These are phyloP conservation scores for Vidua macroura DNA, from an alignment of 2,113 vertebrate species.

Conservation along the genomic window DNA sequence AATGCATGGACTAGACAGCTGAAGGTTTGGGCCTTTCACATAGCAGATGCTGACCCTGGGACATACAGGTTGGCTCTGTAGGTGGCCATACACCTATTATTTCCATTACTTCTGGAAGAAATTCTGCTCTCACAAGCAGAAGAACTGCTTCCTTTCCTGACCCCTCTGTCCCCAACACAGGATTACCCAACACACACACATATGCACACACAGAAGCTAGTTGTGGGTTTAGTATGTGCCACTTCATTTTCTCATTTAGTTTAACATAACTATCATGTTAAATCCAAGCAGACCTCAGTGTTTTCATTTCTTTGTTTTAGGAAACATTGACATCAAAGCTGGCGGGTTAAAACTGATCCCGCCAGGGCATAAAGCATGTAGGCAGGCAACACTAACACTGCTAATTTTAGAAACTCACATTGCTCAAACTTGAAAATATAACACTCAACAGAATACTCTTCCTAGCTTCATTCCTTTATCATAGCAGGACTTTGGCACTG, in stretches of 20 bases:
- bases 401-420: constrained; percentile 17
- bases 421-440: background rate
- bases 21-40: background rate
- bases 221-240: background rate
- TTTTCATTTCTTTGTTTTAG: constrained; percentile 31
- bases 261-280: background rate
- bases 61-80: background rate
- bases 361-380: background rate
- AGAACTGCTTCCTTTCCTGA: background rate
- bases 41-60: background rate
- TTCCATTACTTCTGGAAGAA: background rate
- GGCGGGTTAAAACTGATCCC: background rate
- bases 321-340: background rate
- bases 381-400: background rate
- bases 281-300: constrained; percentile 30
- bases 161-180: background rate
- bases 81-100: background rate
- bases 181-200: background rate
- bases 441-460: background rate
- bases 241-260: constrained; percentile 24
- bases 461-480: background rate
- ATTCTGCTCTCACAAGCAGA: constrained; percentile 1
- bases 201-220: background rate
- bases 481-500: background rate
- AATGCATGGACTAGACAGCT: background rate